Conservation (phyloP, 2,797 vertebrate species). For the Hydrocynus forskahlii region DNA sequence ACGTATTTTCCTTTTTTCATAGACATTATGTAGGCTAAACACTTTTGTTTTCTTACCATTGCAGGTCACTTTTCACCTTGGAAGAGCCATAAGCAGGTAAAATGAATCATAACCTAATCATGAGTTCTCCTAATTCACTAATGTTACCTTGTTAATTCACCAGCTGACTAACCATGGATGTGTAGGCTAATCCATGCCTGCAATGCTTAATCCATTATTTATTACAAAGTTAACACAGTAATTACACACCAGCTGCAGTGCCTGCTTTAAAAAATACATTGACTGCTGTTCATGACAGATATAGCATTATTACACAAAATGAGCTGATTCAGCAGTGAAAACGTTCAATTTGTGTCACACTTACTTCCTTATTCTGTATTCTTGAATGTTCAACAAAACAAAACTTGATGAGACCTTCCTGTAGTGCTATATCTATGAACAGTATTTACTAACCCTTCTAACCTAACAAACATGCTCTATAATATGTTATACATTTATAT, state of each 20-base stretch:
- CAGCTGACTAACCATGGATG: slow-evolving; percentile 51
- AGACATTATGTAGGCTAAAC: slow-evolving; percentile 67
- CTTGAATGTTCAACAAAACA: too few species aligned
- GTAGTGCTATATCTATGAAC: slow-evolving; percentile 20
- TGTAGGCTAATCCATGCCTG: not conserved
- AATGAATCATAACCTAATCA: slow-evolving; percentile 60
- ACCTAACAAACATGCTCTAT: not conserved
- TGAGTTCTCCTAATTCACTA: slow-evolving; percentile 48
- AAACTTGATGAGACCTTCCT: too few species aligned
- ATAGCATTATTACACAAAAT: slow-evolving; percentile 38
- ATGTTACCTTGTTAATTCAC: slow-evolving; percentile 39
- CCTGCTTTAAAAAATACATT: slow-evolving; percentile 42
- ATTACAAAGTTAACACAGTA: slow-evolving; percentile 8
- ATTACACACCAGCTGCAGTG: slow-evolving; percentile 32
- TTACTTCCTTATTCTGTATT: not conserved
- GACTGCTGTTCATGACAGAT: slow-evolving; percentile 49
- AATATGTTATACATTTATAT: not conserved
- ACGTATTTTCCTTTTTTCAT: not conserved
- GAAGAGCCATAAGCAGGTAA: slow-evolving; percentile 99
- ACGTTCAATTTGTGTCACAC: not conserved
- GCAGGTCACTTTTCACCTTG: slow-evolving; percentile 99
- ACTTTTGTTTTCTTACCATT: slow-evolving; percentile 83
- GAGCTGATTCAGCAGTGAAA: not conserved
- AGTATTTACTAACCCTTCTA: not conserved
- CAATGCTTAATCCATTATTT: slow-evolving; percentile 16